phyloP scores from a whole-genome alignment of 2,888 invertebrate species.

The Merodon equestris region DNA sequence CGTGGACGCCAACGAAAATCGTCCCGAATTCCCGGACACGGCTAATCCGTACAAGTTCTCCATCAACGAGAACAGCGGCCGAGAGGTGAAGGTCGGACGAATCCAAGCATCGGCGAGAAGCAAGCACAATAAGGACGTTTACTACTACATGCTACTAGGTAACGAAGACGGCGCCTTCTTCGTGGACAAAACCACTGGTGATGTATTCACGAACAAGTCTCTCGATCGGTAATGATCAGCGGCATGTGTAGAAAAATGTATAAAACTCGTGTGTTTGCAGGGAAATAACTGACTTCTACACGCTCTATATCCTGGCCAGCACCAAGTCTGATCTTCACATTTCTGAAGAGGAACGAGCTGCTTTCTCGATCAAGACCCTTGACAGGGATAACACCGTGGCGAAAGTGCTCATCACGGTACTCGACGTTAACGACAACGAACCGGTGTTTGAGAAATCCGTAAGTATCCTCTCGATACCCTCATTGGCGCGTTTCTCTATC shows the following conservation, averaged over 20 bases:
- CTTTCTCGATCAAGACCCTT: conserved; percentile 78
- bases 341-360: conserved; percentile 79
- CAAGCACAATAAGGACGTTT: conserved; percentile 89
- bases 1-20: conserved; percentile 90
- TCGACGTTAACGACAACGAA: conserved; percentile 92
- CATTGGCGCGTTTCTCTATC: background rate
- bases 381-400: conserved; percentile 85
- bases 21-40: conserved; percentile 86
- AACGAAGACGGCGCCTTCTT: conserved; percentile 88
- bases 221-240: conserved; percentile 83
- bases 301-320: conserved; percentile 89
- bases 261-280: conserved; percentile 76
- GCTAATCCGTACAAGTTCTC: conserved; percentile 84
- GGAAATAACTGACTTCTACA: conserved; percentile 87
- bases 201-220: conserved; percentile 87
- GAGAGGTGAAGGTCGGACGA: conserved; percentile 83
- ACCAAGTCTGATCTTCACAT: conserved; percentile 89
- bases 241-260: too few relatives aligned
- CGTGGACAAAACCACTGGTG: conserved; percentile 89
- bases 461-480: conserved; percentile 17
- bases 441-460: conserved; percentile 84
- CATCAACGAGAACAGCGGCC: conserved; percentile 85
- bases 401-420: conserved; percentile 85
- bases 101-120: conserved; percentile 82
- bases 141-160: conserved; percentile 89